Evolutionary conservation across 2,113 vertebrate genomes (phyloP).

Genomic region (Forbesichthys agassizii): DNA sequence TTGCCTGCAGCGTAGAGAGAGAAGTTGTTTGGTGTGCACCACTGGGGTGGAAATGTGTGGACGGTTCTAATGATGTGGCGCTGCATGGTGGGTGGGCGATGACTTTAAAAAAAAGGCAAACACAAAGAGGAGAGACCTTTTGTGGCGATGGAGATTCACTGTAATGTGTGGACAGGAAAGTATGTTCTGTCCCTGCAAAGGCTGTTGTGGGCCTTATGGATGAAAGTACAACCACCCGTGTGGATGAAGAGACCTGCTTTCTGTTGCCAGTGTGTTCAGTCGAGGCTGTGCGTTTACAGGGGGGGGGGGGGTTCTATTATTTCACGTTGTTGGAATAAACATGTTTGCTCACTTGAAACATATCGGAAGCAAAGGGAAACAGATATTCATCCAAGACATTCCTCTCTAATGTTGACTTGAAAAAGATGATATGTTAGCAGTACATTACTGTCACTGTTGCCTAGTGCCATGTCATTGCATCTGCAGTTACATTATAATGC

Average conservation of each 20-base stretch:
- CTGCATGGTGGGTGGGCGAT: conserved; percentile 53
- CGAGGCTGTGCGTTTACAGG: neutral
- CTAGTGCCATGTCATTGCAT: too few relatives aligned
- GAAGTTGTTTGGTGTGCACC: conserved; percentile 63
- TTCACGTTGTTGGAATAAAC: too few relatives aligned
- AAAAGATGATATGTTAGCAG: too few relatives aligned
- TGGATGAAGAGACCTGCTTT: neutral
- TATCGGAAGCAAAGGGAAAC: too few relatives aligned
- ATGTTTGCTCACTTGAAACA: too few relatives aligned
- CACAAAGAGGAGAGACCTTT: conserved; percentile 30
- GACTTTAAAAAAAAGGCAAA: conserved; percentile 27
- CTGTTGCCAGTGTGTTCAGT: neutral
- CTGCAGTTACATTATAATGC: too few relatives aligned
- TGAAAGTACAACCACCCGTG: neutral
- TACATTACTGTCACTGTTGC: too few relatives aligned
- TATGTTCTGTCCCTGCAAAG: conserved; percentile 12
- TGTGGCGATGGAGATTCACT: conserved; percentile 33
- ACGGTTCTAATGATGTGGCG: conserved; percentile 38
- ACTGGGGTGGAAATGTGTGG: conserved; percentile 68
- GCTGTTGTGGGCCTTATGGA: neutral
- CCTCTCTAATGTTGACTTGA: too few relatives aligned
- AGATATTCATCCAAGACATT: too few relatives aligned
- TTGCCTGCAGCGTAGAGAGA: conserved; percentile 58
- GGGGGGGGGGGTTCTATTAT: too few relatives aligned
- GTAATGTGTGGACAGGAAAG: conserved; percentile 9